Base-by-base conservation (phyloP, 2,113 vertebrate species). In the Triplophysa rosa region DNA sequence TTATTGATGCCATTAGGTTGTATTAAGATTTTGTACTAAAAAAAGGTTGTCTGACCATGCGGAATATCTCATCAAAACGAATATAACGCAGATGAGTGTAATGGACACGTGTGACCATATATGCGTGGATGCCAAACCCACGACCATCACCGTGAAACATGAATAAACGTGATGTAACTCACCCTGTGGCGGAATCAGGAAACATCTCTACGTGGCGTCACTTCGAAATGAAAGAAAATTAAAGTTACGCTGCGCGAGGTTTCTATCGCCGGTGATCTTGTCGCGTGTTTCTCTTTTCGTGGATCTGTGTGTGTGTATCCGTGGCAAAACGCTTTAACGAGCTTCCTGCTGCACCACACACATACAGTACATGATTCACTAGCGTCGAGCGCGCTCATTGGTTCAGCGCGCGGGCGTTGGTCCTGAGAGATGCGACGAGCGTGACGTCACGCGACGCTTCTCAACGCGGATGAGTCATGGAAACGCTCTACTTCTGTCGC, bases 121-220 rank as follows among this genome's bases (percentile, higher is more conserved):
- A 6, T 37, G 33, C 33, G 33, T 37, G 33, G 33, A 37, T 37
- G 33, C 33, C 3, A 37, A 37, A 33, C 4, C 29, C 29, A 33
- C 5, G 5, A 33, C 0, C 29, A 33, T 33, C 29, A 7, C 5
- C 7, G 33, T 37, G 0, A 37, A 37, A 37, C 5, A 7, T 2
- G 8, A 19, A 33, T 10, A 8, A 64, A 37, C 58, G 9, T 8
- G 23, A 14, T 17, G 24, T 5, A 24, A 82, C 81, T 81, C 8
- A 85, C 84, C 67, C 16, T 61, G 26, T 33, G 1, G 56, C 1
- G 14, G 76, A 26, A 4, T 83, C 65, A 4, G 82, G 61, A 65
- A 59, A 70, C 80, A 82, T 26, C 42, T 45, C 17, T 9, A 3
- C n/a, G 6, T 21, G n/a, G 19, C n/a, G 19, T n/a, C 19, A 21